phyloP scores from a whole-genome alignment of 2,888 invertebrate genomes.

The Melanostoma mellinum region DNA sequence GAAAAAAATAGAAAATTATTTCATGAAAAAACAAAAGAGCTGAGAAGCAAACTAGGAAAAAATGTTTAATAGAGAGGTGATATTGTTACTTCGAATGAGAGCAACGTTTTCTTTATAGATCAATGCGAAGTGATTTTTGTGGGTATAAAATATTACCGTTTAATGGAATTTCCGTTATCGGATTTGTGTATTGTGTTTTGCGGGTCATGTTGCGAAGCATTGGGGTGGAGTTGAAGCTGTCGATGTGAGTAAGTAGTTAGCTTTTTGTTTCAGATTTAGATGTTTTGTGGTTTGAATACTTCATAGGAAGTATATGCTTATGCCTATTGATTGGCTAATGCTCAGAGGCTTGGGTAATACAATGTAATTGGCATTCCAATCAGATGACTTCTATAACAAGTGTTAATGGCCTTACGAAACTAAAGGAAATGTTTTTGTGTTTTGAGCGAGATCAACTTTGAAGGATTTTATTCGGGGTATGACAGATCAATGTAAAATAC shows the following conservation, averaged over 20 bases:
- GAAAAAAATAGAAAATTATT: conserved; percentile 12
- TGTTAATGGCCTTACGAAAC: neutral
- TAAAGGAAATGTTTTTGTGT: too few relatives aligned
- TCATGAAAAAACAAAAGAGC: conserved; percentile 63
- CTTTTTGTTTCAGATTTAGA: conserved; percentile 43
- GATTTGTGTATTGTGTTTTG: conserved; percentile 31
- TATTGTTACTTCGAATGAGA: conserved; percentile 54
- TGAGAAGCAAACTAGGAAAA: conserved; percentile 45
- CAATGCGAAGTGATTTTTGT: conserved; percentile 27
- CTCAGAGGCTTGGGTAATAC: conserved; percentile 1
- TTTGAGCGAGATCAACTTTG: too few relatives aligned
- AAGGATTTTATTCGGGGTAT: too few relatives aligned
- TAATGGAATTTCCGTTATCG: conserved; percentile 60
- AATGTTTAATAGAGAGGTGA: neutral
- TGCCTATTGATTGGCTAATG: conserved; percentile 54
- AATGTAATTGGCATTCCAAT: neutral
- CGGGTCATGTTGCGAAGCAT: conserved; percentile 26
- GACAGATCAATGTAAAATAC: too few relatives aligned
- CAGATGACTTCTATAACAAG: conserved; percentile 11
- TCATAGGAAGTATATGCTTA: neutral
- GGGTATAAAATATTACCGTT: conserved; percentile 21
- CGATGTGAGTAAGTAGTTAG: conserved; percentile 28
- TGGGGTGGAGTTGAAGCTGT: conserved; percentile 55
- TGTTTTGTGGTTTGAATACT: conserved; percentile 13
- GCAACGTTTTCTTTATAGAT: conserved; percentile 33